Base-by-base conservation (phyloP, 2,888 invertebrate species). In the Norana najaformis region DNA sequence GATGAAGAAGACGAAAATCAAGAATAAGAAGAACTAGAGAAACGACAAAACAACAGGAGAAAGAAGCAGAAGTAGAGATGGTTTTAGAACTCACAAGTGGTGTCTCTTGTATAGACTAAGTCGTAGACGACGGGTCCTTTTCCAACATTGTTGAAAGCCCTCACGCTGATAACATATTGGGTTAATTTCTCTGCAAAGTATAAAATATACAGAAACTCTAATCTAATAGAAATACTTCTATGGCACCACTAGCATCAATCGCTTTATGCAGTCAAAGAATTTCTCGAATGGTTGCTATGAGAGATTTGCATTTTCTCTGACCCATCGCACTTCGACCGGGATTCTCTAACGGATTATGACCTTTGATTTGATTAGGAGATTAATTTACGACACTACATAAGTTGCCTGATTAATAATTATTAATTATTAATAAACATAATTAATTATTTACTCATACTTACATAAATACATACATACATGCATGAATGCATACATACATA, bases 111-210 rank as follows among this genome's bases (percentile, higher is more conserved):
- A 91, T 91, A 92, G 38, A 92, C 91, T n/a, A 92, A 88, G 83
- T 92, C 92, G 88, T 92, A 92, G 16, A 91, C 91, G 14, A 91
- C 91, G 1, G 92, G 91, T 8, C 92, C 92, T 85, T 92, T 92
- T 83, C 92, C 92, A 69, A 88, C 89, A 90, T 91, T 92, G 90
- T 92, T 92, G 91, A 90, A 92, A 18, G 92, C 92, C 37, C 92
- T 53, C 38, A 92, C 83, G 89, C 91, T 92, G 47, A 92, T 91
- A n/a, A 92, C 91, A 53, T 92, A 92, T 90, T 92, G 92, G 14
- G 92, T 92, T 20, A 90, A 47, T 35, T 91, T 90, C 53, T 92
- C 92, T 92, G 91, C 6, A 90, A 91, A 18, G 37, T 1, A 47
- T 35, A 83, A 90, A 39, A 69, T 35, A 83, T 18, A 89, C 13